Conservation (phyloP, 2,797 vertebrate species). For the Syngnathus acus region DNA sequence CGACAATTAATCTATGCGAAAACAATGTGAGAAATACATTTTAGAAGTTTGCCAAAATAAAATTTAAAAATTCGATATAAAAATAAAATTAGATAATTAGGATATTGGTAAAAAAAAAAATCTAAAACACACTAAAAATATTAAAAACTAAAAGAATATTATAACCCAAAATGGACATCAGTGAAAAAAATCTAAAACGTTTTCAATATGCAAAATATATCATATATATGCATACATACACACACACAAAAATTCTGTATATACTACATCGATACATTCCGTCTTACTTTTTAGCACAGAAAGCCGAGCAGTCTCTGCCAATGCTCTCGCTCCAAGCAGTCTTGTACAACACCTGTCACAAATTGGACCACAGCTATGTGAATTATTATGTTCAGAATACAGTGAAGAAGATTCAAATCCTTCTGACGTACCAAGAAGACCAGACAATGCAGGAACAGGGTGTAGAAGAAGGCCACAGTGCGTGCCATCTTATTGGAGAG, state of each 20-base stretch:
- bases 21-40: neutral
- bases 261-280: neutral
- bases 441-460: constrained; percentile 85
- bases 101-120: no score
- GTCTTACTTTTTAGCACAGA: constrained; percentile 91
- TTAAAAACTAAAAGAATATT: neutral
- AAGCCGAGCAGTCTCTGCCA: constrained; percentile 84
- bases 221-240: no score
- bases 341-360: constrained; percentile 90
- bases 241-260: no score
- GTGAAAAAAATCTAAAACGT: no score
- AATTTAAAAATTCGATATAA: no score
- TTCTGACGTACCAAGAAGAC: constrained; percentile 84
- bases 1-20: neutral
- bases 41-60: neutral
- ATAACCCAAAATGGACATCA: neutral
- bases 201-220: no score
- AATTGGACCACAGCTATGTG: neutral
- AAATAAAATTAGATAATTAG: no score
- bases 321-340: constrained; percentile 94
- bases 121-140: no score
- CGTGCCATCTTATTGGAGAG: constrained; percentile 91
- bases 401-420: no score
- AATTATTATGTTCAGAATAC: neutral
- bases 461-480: constrained; percentile 95